Evolutionary conservation across 2,888 invertebrate genomes (phyloP).

Genomic region (Corythucha ciliata): DNA sequence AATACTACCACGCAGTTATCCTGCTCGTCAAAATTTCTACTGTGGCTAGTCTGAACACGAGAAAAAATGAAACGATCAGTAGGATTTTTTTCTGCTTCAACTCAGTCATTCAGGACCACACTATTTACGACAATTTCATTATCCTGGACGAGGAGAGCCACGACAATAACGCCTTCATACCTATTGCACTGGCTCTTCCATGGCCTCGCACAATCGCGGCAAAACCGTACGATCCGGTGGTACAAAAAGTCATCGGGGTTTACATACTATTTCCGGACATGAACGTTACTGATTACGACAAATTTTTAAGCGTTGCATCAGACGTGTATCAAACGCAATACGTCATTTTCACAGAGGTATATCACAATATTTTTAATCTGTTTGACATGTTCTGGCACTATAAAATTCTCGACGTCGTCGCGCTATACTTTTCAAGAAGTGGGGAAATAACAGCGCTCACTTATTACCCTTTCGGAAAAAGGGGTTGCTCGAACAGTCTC

Average conservation of each 20-base stretch:
- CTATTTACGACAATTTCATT: too few relatives aligned
- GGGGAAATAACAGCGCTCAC: conserved; percentile 32
- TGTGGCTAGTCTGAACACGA: too few relatives aligned
- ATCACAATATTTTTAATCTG: conserved; percentile 16
- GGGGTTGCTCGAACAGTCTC: conserved; percentile 33
- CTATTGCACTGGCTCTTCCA: conserved; percentile 5
- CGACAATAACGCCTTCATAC: neutral
- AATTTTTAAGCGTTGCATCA: conserved; percentile 13
- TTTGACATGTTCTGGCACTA: conserved; percentile 35
- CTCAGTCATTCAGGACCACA: too few relatives aligned
- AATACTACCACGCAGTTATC: too few relatives aligned
- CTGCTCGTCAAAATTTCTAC: too few relatives aligned
- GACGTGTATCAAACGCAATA: conserved; percentile 13
- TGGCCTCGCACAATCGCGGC: conserved; percentile 13
- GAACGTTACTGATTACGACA: conserved; percentile 20
- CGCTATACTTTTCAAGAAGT: conserved; percentile 29
- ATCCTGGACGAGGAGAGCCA: conserved; percentile 9
- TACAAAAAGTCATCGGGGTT: conserved; percentile 5
- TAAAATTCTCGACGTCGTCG: conserved; percentile 35
- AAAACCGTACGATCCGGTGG: neutral
- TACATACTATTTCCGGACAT: conserved; percentile 24
- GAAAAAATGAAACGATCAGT: too few relatives aligned
- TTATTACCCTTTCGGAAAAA: conserved; percentile 33
- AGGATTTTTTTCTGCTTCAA: too few relatives aligned
- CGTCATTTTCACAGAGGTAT: conserved; percentile 20